A percentile compares a stretch with the other conserved stretches of the same genome.
phyloP scores from a whole-genome alignment of 2,113 vertebrate genomes.

The Peromyscus californicus region DNA sequence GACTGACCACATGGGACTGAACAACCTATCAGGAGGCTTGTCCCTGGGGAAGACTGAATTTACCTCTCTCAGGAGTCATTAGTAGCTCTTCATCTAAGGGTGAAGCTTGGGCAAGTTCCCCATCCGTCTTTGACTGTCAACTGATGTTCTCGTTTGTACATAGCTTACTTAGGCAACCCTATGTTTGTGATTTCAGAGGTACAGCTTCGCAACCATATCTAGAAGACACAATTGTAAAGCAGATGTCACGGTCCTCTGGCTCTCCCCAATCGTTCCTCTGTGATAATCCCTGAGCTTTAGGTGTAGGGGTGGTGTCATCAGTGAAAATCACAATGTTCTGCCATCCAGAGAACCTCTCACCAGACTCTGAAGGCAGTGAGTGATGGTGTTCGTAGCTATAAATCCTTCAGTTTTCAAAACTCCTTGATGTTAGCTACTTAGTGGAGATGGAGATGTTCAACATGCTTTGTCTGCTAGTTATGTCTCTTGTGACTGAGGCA shows the following conservation, averaged over 20 bases:
- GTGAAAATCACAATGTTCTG: background rate
- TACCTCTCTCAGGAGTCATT: background rate
- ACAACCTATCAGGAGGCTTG: background rate
- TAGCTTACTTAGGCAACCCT: background rate
- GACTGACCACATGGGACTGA: background rate
- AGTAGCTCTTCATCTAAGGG: background rate
- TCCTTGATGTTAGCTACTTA: conserved; percentile 4
- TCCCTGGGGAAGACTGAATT: background rate
- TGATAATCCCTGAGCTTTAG: background rate
- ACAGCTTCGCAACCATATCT: background rate
- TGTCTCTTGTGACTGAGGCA: background rate
- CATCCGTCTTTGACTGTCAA: background rate
- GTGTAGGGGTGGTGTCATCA: too few relatives aligned
- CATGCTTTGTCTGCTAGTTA: background rate
- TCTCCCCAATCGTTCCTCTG: background rate
- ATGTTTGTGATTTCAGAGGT: too few relatives aligned
- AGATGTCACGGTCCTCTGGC: background rate
- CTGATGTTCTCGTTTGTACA: too few relatives aligned
- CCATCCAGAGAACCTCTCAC: background rate
- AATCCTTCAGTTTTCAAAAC: conserved; percentile 30
- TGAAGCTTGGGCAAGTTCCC: background rate
- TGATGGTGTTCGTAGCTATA: background rate
- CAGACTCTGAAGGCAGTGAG: background rate
- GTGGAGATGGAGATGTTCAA: background rate
- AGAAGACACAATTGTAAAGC: background rate